Base-by-base conservation (phyloP, 2,888 invertebrate genomes). In the Tipula vernalis region DNA sequence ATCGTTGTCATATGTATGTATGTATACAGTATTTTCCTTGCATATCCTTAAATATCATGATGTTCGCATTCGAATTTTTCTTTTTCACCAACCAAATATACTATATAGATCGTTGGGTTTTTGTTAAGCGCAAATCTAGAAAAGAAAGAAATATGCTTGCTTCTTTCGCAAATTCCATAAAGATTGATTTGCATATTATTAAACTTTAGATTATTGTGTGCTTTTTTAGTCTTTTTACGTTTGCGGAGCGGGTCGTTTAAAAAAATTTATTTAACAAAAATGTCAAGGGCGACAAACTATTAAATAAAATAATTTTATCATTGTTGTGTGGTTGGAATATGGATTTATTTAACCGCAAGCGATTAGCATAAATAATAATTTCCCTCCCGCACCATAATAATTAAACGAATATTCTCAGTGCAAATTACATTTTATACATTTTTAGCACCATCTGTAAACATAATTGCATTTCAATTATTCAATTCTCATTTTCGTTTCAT, bases 401-500 rank as follows among this genome's bases (percentile, higher is more conserved):
- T 51, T 51, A 15, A 51, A 15, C 51, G 15, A 51, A 15, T n/a
- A 51, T 15, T 51, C 13, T n/a, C n/a, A 12, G 13, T 12, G 13
- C n/a, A 51, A n/a, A 51, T 51, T 51, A 51, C n/a, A 57, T 15
- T 3, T 57, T 57, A 3, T n/a, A 57, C 5, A 51, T 51, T 57
- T 57, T 57, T 57, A 15, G n/a, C 15, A 18, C 5, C 15, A 57
- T 57, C 51, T 57, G 51, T 28, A 71, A 71, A 71, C 28, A 28
- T 71, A 71, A 71, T 71, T 71, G 71, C 71, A 71, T 71, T 71
- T 71, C 71, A 71, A 71, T 71, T 71, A 71, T 71, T 71, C 71
- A 71, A 71, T 71, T 71, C 71, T 71, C 71, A 71, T 71, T 71
- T 71, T 71, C 71, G 71, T 71, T 71, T 71, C 71, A 28, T 28